A percentile compares a stretch with the other conserved stretches of the same genome.
These are phyloP conservation scores for Tringa solitaria DNA, from an alignment of 2,113 vertebrate species.

Conservation along the genomic window DNA sequence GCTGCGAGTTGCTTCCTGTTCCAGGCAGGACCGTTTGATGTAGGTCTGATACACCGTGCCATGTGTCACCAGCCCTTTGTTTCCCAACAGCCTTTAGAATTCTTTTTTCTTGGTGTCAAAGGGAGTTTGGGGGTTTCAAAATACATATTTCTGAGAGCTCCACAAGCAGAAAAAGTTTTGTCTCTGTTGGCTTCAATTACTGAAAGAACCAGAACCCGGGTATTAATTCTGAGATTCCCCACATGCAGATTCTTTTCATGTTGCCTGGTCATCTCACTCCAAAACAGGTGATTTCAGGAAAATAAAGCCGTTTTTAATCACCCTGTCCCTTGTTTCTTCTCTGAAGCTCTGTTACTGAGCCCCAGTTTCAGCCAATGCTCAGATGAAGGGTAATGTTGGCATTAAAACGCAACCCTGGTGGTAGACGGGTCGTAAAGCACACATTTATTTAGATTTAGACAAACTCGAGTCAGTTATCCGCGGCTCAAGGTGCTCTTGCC, in stretches of 20 bases:
- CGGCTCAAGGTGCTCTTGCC: background rate
- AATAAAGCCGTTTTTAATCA: background rate
- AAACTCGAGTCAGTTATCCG: background rate
- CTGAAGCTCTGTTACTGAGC: background rate
- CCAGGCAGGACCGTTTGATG: background rate
- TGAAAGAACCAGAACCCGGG: background rate
- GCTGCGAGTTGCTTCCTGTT: background rate
- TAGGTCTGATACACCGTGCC: background rate
- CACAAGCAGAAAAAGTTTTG: background rate
- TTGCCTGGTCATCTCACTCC: background rate
- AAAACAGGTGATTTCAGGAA: background rate
- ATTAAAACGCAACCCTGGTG: background rate
- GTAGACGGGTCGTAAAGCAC: background rate
- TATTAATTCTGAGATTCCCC: background rate
- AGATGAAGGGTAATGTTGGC: background rate
- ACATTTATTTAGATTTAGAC: background rate
- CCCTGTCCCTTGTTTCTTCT: background rate
- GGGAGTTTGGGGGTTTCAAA: background rate
- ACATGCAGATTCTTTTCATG: background rate
- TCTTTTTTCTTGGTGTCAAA: background rate
- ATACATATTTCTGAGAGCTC: background rate
- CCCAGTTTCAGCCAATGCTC: background rate
- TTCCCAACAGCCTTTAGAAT: background rate
- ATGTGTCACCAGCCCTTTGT: background rate
- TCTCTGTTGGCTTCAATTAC: background rate